Evolutionary conservation across 1,140 invertebrate species (phyloP), one percentile per base, ranked within the genome.

Genomic region (Hypsibius dujardini): DNA sequence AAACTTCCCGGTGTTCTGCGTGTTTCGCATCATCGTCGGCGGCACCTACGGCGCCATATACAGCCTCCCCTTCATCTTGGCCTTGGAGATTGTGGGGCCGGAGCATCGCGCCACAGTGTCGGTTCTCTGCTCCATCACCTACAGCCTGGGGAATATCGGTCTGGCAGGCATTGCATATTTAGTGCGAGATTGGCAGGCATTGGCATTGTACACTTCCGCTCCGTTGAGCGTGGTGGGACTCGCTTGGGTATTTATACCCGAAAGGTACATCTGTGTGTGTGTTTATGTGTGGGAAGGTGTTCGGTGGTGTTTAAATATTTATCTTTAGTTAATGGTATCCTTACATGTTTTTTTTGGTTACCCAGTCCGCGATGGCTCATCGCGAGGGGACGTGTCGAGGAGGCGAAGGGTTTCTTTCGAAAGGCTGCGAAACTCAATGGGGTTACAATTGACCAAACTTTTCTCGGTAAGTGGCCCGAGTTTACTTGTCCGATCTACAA

Each of bases 131-230:
- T 88, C 88, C 76, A 87, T 90, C 50, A 86, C 86, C 14, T 89
- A 90, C 77, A 88, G 88, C 0, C 75, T 88, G 60, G 87, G 87
- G 1, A 79, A 90, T 42, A 83, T 88, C 1, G 75, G 86, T 15
- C 78, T 91, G 1, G 83, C 88, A 46, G 83, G 83, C 14, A 83
- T 90, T 1, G 87, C 88, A 2, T 90, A 88, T 76, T 75, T 86
- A n/a, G 83, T 90, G 69, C 79, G 87, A 1, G 87, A 89, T 76
- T 92, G 89, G 89, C 82, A 87, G 70, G 84, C 86, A 69, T 79
- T 90, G 3, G 86, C 88, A 0, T 76, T 91, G 69, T 85, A 87
- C 0, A 92, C 89, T 1, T 90, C 90, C 2, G 78, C 87, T 7
- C 90, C 91, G 1, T 93, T 93, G 77, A 81, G 88, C 47, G 77